Base-by-base conservation (phyloP, 1,140 invertebrate genomes). In the Streblospio benedicti region DNA sequence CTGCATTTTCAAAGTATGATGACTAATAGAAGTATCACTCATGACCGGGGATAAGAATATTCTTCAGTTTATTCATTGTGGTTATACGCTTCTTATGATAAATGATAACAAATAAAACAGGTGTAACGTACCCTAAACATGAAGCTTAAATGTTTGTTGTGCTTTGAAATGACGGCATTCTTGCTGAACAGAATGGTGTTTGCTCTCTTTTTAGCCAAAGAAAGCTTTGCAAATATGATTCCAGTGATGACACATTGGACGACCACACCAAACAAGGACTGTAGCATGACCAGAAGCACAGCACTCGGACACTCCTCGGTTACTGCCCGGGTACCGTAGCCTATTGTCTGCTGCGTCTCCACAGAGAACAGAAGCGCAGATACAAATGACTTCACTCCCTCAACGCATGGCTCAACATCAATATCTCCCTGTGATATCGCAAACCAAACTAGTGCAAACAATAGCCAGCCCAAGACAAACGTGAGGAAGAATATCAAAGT, bases 111-210 rank as follows among this genome's bases (percentile, higher is more conserved):
- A n/a, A n/a, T n/a, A n/a, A n/a, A n/a, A n/a, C n/a, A n/a, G n/a
- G n/a, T 72, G 57, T 76, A 71, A 1, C 71, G 66, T 1, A 76
- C 65, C 44, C 73, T 61, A 27, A 76, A 64, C 1, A 69, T 62
- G 14, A 98, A 79, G 67, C 90, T 90, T 0, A 96, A 79, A 60
- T 88, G 82, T 1, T 88, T 88, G 69, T 81, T 75, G 45, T 90
- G 78, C 66, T 88, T 83, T 69, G 65, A 67, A 0, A 76, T 71
- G 18, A 71, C 67, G 1, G 71, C 75, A 18, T 68, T 67, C 50
- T 70, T 66, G n/a, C 68, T 74, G 65, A 76, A 76, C 50, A 75
- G 63, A 2, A 78, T 62, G 12, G 76, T 78, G 43, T 74, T 67
- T 23, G 71, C 68, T 4, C 76, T 65, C 47, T 71, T 71, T 50